Evolutionary conservation across 2,888 invertebrate species (phyloP), one percentile per base, ranked within the genome.

Genomic region (Dicycla oo): DNA sequence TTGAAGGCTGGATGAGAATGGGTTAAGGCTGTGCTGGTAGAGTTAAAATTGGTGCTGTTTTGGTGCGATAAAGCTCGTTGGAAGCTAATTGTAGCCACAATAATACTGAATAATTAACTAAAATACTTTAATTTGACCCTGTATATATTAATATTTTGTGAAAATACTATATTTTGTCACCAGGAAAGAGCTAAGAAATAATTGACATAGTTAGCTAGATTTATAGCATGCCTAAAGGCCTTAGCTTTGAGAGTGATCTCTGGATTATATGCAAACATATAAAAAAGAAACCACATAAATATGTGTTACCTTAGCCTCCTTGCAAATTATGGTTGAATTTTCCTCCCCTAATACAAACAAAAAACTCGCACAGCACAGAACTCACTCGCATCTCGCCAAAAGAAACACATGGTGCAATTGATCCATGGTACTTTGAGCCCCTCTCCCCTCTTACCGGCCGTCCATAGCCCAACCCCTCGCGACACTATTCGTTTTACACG

Each of bases 401-500:
- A 63, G 66, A 38, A 47, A n/a, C 26, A 2, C 49, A 1, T 45
- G 34, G 26, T 43, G 47, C 53, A 53, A 26, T 30, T 3, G 30
- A 49, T 66, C 69, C 38, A 40, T 54, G 15, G 80, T 80, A 80
- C 53, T 40, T n/a, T 2, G 1, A 0, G 3, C 54, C 69, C 63
- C 54, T 11, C 65, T 23, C 66, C 54, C 63, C 70, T 18, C 56
- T 51, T 2, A 11, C 58, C 54, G 26, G 23, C 53, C 73, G 57
- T 23, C 72, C 72, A 58, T 65, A 61, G 38, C 62, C 34, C 62
- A 64, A 56, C 75, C 75, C 81, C 75, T 61, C 74, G 77, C 82
- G 79, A 80, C 86, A 88, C 91, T 88, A 89, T 92, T 88, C 89
- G 88, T 91, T 91, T 90, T 88, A 89, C 89, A 92, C 92, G 89